Percentiles rank a stretch among this genome's conserved stretches.
phyloP scores from a whole-genome alignment of 2,888 invertebrate species.

The Asteroscopus sphinx region DNA sequence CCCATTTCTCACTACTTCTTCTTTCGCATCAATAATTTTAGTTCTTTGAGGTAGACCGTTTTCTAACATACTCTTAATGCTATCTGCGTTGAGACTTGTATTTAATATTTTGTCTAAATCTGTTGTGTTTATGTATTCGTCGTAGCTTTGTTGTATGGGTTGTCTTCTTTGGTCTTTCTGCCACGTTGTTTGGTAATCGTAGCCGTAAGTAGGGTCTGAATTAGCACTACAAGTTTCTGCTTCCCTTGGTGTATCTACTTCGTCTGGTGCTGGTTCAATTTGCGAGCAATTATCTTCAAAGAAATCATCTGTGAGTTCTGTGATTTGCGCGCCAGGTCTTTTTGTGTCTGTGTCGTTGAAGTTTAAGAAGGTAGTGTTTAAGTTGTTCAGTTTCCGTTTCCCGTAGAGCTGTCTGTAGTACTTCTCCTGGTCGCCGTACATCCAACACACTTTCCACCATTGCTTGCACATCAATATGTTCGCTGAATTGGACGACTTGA shows the following conservation, averaged over 20 bases:
- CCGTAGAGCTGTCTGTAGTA: conserved; percentile 95
- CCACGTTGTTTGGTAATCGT: conserved; percentile 79
- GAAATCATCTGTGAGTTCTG: conserved; percentile 86
- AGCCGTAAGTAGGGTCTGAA: conserved; percentile 82
- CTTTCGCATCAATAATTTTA: conserved; percentile 80
- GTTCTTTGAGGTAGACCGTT: conserved; percentile 83
- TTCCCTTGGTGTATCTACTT: conserved; percentile 63
- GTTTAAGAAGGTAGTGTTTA: conserved; percentile 76
- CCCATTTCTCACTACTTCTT: conserved; percentile 79
- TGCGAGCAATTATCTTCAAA: conserved; percentile 77
- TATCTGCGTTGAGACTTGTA: conserved; percentile 75
- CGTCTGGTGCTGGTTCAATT: conserved; percentile 84
- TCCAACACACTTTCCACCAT: conserved; percentile 97
- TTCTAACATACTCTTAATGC: conserved; percentile 81
- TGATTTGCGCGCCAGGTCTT: conserved; percentile 86
- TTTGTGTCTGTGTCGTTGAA: conserved; percentile 78
- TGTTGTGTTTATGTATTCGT: conserved; percentile 77
- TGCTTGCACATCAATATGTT: conserved; percentile 95
- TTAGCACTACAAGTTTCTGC: conserved; percentile 70
- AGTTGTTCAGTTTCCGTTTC: conserved; percentile 84
- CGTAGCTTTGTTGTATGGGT: conserved; percentile 83
- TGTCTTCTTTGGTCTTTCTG: conserved; percentile 88
- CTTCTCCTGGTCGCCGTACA: conserved; percentile 96
- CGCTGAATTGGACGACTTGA: conserved; percentile 90
- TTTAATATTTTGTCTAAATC: conserved; percentile 80